A percentile compares a stretch with the other conserved stretches of the same genome.
phyloP scores from a whole-genome alignment of 2,797 vertebrate species.

The Tachyglossus aculeatus region DNA sequence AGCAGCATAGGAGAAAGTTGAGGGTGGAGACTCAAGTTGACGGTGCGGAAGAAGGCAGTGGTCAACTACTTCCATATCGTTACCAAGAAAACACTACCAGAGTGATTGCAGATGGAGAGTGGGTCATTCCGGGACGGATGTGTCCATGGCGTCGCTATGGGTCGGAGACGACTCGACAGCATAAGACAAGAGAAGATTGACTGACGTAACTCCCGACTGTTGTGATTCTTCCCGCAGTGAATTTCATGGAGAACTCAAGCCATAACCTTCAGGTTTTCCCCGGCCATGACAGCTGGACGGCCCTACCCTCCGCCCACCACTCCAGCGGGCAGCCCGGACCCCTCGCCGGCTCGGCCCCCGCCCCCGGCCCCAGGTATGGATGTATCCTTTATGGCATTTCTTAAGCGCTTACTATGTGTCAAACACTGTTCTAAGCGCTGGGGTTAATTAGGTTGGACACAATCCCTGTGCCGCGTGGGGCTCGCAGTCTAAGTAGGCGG shows the following conservation, averaged over 20 bases:
- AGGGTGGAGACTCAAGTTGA: not conserved
- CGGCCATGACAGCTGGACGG: conserved; percentile 83
- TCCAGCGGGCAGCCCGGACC: conserved; percentile 76
- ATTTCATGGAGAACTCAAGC: conserved; percentile 77
- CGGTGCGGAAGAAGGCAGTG: not conserved
- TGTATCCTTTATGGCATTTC: not conserved
- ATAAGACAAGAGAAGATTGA: not conserved
- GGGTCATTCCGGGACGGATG: not conserved
- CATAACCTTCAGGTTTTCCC: conserved; percentile 81
- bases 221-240: conserved; percentile 63
- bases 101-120: not conserved
- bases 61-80: accelerated
- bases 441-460: not conserved
- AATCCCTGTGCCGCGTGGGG: not conserved
- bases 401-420: not conserved
- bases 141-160: not conserved
- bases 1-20: not conserved
- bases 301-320: conserved; percentile 76
- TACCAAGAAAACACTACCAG: not conserved
- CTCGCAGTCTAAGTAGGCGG: not conserved
- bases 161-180: not conserved
- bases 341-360: conserved; percentile 68
- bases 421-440: not conserved
- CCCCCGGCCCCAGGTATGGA: conserved; percentile 74
- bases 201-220: conserved; percentile 1